Conservation (phyloP, 2,113 vertebrate genomes). For the Odobenus rosmarus region DNA sequence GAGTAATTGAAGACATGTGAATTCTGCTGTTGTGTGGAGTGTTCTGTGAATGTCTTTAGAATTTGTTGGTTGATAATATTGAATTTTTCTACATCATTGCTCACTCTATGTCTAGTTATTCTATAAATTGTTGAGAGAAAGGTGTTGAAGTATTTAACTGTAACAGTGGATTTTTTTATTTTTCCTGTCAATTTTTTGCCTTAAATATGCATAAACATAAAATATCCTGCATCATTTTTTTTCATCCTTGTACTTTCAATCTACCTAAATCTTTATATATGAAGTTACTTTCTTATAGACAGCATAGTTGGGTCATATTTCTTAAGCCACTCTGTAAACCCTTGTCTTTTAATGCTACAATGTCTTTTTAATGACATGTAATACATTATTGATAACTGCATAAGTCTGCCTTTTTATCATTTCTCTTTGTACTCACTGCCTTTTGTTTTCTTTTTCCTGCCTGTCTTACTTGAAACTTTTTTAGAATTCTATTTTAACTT, state of each 20-base stretch:
- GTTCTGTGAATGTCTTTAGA: not conserved
- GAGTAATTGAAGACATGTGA: not conserved
- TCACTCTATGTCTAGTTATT: not conserved
- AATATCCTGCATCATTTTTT: not conserved
- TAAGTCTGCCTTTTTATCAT: not conserved
- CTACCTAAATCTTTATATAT: not conserved
- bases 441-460: not conserved
- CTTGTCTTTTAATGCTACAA: not conserved
- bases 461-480: not conserved
- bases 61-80: not conserved
- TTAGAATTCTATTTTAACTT: not conserved
- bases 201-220: not conserved
- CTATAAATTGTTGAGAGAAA: not conserved
- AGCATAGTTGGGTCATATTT: not conserved
- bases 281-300: not conserved
- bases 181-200: not conserved
- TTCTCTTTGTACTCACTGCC: not conserved
- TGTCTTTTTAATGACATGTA: not conserved
- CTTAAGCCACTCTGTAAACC: not conserved
- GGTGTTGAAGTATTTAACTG: not conserved
- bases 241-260: not conserved
- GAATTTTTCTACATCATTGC: not conserved
- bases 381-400: not conserved
- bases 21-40: not conserved
- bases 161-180: not conserved